Evolutionary conservation across 2,113 vertebrate genomes (phyloP).

Genomic region (Mobula birostris): DNA sequence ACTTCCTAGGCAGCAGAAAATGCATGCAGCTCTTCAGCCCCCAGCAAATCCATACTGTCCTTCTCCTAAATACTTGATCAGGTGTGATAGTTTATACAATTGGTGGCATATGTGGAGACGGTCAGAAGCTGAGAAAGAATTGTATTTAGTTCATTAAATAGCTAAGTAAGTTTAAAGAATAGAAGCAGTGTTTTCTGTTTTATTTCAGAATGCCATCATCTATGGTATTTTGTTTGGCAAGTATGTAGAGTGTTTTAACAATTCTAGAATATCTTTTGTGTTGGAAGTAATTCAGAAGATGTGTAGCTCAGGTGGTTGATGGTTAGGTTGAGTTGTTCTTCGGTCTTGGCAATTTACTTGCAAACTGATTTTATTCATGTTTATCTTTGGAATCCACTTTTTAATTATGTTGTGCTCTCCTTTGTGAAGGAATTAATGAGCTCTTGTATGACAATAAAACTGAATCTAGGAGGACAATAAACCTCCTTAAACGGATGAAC

Average conservation of each 20-base stretch:
- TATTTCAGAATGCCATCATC: too few relatives aligned
- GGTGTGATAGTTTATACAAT: background rate
- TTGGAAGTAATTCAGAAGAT: too few relatives aligned
- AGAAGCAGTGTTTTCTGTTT: too few relatives aligned
- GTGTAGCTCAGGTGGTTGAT: too few relatives aligned
- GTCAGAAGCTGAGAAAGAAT: background rate
- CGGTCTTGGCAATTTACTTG: too few relatives aligned
- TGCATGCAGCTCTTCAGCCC: too few relatives aligned
- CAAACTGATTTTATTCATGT: background rate
- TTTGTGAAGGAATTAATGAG: constrained; percentile 70
- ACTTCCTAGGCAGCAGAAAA: too few relatives aligned
- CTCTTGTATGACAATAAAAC: constrained; percentile 94
- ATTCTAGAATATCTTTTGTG: background rate
- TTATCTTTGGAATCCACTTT: background rate
- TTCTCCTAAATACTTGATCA: too few relatives aligned
- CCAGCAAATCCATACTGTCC: too few relatives aligned
- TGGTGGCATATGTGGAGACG: background rate
- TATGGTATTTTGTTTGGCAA: background rate
- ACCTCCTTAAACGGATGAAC: constrained; percentile 95
- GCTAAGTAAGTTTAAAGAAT: background rate
- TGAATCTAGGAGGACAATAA: constrained; percentile 93
- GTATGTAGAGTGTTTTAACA: background rate
- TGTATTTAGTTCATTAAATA: background rate
- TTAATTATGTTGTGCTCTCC: constrained; percentile 37
- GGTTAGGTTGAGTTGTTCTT: too few relatives aligned